Conservation (phyloP, 2,113 vertebrate species). For the Indri indri region DNA sequence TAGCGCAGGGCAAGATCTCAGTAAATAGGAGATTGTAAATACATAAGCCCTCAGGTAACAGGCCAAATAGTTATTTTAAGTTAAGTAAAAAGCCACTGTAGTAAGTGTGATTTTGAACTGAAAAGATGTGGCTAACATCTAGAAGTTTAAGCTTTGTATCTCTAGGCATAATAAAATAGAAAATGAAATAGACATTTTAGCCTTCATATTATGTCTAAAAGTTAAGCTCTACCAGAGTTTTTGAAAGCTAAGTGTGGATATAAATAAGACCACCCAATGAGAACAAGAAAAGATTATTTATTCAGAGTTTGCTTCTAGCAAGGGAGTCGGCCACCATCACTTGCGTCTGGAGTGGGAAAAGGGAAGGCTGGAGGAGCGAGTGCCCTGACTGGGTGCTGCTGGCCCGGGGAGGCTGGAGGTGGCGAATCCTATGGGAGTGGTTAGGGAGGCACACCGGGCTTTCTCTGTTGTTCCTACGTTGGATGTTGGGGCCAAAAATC, state of each 20-base stretch:
- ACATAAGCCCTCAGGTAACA: neutral
- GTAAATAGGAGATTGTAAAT: neutral
- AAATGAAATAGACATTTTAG: neutral
- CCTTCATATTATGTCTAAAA: neutral
- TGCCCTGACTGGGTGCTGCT: too few species aligned
- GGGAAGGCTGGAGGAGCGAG: neutral
- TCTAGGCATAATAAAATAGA: neutral
- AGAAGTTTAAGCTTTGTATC: neutral
- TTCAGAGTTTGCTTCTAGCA: neutral
- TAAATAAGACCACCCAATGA: neutral
- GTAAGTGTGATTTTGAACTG: neutral
- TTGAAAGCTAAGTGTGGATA: neutral
- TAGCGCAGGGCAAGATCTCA: too few species aligned
- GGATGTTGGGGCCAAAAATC: neutral
- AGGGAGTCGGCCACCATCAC: fast-evolving
- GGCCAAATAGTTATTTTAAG: neutral
- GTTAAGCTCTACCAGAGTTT: neutral
- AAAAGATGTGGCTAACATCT: neutral
- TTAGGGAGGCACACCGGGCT: too few species aligned
- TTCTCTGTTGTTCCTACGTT: too few species aligned
- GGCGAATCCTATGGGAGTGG: fast-evolving
- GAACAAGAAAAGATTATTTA: neutral
- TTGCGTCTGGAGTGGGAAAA: neutral
- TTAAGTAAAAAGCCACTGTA: neutral
- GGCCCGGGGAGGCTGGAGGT: fast-evolving